These are phyloP conservation scores for Diorhabda carinulata DNA, from an alignment of 1,140 invertebrate genomes.

Conservation along the genomic window DNA sequence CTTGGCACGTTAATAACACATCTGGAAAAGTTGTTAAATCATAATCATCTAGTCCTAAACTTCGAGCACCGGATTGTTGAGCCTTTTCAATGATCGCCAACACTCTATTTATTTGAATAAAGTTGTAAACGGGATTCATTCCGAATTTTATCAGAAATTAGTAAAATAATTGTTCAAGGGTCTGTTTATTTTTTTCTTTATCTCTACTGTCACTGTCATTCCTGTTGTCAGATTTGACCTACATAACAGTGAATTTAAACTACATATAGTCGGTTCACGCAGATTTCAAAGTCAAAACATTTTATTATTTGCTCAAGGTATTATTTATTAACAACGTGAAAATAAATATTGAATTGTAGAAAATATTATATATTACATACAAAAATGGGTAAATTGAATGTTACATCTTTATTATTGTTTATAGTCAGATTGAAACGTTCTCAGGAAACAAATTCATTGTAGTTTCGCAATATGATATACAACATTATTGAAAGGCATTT, in stretches of 20 bases:
- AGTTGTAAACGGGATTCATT: conserved; percentile 58
- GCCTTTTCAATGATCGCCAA: conserved; percentile 59
- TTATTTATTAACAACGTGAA: background rate
- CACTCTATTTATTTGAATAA: conserved; percentile 59
- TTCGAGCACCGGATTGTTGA: conserved; percentile 53
- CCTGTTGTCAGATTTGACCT: background rate
- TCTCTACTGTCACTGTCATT: background rate
- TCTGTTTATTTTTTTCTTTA: background rate
- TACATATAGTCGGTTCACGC: background rate
- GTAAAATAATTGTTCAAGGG: background rate
- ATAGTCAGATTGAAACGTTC: background rate
- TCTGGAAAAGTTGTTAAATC: conserved; percentile 56
- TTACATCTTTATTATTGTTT: background rate
- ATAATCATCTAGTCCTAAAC: conserved; percentile 56
- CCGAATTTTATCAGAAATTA: background rate
- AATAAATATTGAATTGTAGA: background rate
- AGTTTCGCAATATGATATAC: too few species aligned
- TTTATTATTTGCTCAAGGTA: background rate
- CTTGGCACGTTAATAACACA: conserved; percentile 52
- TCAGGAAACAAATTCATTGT: too few species aligned
- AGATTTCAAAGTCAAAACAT: background rate
- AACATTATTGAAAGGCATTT: too few species aligned
- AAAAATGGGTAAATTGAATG: conserved; percentile 5
- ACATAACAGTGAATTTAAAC: too few species aligned
- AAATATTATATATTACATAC: background rate